Base-by-base conservation (phyloP, 2,113 vertebrate genomes). In the Microtus ochrogaster region DNA sequence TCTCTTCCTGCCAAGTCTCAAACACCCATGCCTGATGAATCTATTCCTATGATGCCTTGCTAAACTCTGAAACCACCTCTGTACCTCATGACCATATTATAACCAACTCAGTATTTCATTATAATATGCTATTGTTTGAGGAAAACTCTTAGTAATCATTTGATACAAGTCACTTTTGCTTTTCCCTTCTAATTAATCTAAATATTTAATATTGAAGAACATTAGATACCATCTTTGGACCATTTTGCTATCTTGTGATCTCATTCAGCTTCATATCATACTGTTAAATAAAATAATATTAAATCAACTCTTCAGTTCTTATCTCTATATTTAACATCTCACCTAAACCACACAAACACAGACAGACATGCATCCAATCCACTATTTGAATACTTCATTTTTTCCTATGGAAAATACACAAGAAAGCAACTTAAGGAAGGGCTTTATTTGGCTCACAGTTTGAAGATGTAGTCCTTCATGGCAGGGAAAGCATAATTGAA, bases 21-120 rank as follows among this genome's bases (percentile, higher is more conserved):
- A 33, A 44, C 4, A 0, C 2, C 22, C 66, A 65, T 72, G 52
- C 28, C 22, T 5, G 52, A 74, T 58, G 1, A 90, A 74, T 90
- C 94, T 90, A 90, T 16, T 74, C 30, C 30, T 41, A 94, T 84
- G 16, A 92, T 90, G 21, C 16, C 11, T 94, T 92, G 47, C 7
- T 87, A 66, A 97, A 95, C 8, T 58, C n/a, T 86, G 39, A 90
- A 65, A 61, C 22, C 52, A 94, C 44, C 86, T 96, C 52, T 85
- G 36, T 16, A 76, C 74, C n/a, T 14, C 47, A 76, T 19, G 83
- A 24, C 8, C 26, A 81, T 52, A 52, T n/a, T 91, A 13, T 90
- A 90, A 93, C 39, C 88, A 33, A 85, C 41, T 65, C 26, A 78
- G 65, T 76, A 12, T 17, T 52, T 76, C 8, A 72, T 65, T 90